Conservation (phyloP, 2,797 vertebrate species). For the Acanthurus lineatus region DNA sequence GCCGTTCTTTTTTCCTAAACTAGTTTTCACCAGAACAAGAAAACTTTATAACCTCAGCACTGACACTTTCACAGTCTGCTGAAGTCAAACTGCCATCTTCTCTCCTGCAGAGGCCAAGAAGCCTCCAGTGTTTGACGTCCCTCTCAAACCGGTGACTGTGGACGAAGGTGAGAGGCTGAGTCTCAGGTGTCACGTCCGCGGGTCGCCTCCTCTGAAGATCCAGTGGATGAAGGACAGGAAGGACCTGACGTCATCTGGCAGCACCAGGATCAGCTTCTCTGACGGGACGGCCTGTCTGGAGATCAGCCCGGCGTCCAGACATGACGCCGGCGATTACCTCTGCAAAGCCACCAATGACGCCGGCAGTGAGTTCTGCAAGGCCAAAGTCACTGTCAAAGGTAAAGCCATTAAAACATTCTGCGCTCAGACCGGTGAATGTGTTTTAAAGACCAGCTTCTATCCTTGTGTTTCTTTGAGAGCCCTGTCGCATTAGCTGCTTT, state of each 20-base stretch:
- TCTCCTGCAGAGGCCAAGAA: slow-evolving; percentile 90
- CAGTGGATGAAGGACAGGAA: slow-evolving; percentile 96
- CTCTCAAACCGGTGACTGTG: slow-evolving; percentile 87
- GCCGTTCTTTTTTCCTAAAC: background rate
- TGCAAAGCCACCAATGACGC: slow-evolving; percentile 95
- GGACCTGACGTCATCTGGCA: slow-evolving; percentile 90
- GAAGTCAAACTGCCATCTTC: background rate
- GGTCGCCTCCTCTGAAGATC: slow-evolving; percentile 92
- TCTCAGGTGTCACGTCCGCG: slow-evolving; percentile 91
- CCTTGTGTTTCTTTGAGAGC: too few species aligned
- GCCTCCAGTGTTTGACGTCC: slow-evolving; percentile 93
- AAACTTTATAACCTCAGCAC: background rate
- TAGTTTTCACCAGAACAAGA: background rate
- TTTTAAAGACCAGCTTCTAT: background rate
- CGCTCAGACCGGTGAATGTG: background rate
- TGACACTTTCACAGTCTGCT: background rate
- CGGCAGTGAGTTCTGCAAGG: slow-evolving; percentile 93
- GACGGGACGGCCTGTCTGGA: slow-evolving; percentile 91
- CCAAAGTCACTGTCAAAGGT: slow-evolving; percentile 95
- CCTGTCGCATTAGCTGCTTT: too few species aligned
- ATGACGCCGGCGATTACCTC: slow-evolving; percentile 92
- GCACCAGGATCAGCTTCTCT: slow-evolving; percentile 90
- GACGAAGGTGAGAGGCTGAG: slow-evolving; percentile 89
- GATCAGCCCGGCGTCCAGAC: slow-evolving; percentile 85
- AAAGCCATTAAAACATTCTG: background rate